Conservation (phyloP, 1,140 invertebrate species). For the Drosophila varians region DNA sequence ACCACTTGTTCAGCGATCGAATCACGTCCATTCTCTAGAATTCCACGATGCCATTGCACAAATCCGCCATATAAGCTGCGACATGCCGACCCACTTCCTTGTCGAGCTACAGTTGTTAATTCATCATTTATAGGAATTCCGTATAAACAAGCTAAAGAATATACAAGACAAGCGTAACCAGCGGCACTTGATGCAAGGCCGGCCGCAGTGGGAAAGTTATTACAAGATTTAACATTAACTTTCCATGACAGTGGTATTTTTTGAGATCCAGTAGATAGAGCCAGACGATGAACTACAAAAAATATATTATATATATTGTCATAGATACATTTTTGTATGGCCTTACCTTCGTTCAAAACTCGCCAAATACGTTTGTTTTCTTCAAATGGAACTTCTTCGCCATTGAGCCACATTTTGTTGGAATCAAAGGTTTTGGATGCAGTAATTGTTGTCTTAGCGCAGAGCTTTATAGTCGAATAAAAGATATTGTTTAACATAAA, state of each 20-base stretch:
- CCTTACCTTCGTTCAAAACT: slow-evolving; percentile 91
- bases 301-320: neutral
- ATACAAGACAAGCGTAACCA: slow-evolving; percentile 96
- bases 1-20: slow-evolving; percentile 92
- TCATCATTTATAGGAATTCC: slow-evolving; percentile 89
- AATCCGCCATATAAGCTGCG: slow-evolving; percentile 97
- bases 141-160: slow-evolving; percentile 90
- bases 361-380: slow-evolving; percentile 90
- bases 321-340: neutral
- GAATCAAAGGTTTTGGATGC: slow-evolving; percentile 88
- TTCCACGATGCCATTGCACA: slow-evolving; percentile 93
- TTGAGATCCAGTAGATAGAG: slow-evolving; percentile 72
- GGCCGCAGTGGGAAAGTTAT: slow-evolving; percentile 99
- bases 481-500: neutral
- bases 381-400: slow-evolving; percentile 89
- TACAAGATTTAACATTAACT: slow-evolving; percentile 95
- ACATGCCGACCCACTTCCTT: slow-evolving; percentile 98
- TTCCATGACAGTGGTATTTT: slow-evolving; percentile 87
- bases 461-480: slow-evolving; percentile 86
- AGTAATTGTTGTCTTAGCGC: slow-evolving; percentile 94
- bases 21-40: slow-evolving; percentile 89
- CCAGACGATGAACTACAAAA: slow-evolving; percentile 77
- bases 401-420: slow-evolving; percentile 96
- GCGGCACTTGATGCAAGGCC: slow-evolving; percentile 99
- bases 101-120: slow-evolving; percentile 92